A percentile compares a stretch with the other conserved stretches of the same genome.
These are phyloP conservation scores for Bombyx mori DNA, from an alignment of 1,140 invertebrate species.

Conservation along the genomic window DNA sequence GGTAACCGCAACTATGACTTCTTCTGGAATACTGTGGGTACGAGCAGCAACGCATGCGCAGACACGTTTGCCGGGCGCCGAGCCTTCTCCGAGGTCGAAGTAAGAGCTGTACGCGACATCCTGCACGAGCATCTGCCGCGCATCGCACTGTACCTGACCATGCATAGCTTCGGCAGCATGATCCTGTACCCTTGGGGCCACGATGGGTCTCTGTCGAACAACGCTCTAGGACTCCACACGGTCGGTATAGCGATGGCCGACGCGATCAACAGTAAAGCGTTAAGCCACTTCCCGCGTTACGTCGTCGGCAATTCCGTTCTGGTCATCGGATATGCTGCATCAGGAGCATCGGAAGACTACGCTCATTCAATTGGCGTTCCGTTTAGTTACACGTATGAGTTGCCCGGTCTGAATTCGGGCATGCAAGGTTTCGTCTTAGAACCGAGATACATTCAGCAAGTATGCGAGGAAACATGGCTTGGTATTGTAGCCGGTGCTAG, in stretches of 20 bases:
- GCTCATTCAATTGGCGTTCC: conserved; percentile 73
- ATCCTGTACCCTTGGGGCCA: conserved; percentile 78
- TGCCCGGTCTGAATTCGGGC: conserved; percentile 68
- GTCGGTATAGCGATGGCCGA: conserved; percentile 50
- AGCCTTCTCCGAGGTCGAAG: conserved; percentile 83
- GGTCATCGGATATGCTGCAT: conserved; percentile 41
- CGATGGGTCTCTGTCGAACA: conserved; percentile 44
- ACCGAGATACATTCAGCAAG: conserved; percentile 66
- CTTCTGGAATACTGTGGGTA: conserved; percentile 75
- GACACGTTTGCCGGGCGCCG: conserved; percentile 77
- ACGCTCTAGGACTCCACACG: conserved; percentile 40
- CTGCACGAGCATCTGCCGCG: conserved; percentile 54
- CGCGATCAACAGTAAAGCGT: conserved; percentile 38
- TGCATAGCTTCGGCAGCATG: conserved; percentile 75
- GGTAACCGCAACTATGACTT: conserved; percentile 73
- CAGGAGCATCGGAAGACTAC: conserved; percentile 79
- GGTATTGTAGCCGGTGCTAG: conserved; percentile 70
- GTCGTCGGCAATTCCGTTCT: conserved; percentile 26
- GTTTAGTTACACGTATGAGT: conserved; percentile 77
- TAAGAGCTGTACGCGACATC: conserved; percentile 71
- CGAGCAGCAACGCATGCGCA: conserved; percentile 75
- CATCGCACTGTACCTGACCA: conserved; percentile 73
- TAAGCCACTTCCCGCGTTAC: conserved; percentile 24
- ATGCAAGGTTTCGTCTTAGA: conserved; percentile 75
- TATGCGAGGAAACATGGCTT: conserved; percentile 77